Evolutionary conservation across 2,888 invertebrate genomes (phyloP).

Genomic region (Hyles lineata): DNA sequence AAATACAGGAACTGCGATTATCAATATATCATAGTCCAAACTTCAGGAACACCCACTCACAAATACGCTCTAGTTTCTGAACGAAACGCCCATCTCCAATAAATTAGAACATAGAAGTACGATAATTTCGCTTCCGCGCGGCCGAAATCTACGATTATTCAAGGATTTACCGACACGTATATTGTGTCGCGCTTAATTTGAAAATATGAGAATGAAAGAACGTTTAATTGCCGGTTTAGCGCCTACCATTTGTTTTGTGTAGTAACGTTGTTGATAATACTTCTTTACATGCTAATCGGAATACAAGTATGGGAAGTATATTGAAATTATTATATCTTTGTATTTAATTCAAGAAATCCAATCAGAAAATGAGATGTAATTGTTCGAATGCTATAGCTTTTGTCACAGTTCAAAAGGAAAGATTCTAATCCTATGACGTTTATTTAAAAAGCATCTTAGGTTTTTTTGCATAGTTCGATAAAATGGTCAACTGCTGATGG

Average conservation of each 20-base stretch:
- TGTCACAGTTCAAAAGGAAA: too few relatives aligned
- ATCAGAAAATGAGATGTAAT: too few relatives aligned
- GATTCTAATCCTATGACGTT: too few relatives aligned
- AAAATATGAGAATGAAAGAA: constrained; percentile 66
- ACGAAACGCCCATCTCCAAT: constrained; percentile 7
- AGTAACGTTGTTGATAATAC: background rate
- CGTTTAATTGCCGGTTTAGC: constrained; percentile 64
- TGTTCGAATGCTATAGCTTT: too few relatives aligned
- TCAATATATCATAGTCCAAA: background rate
- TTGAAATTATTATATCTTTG: too few relatives aligned
- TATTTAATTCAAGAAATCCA: too few relatives aligned
- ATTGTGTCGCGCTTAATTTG: constrained; percentile 71
- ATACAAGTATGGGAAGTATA: too few relatives aligned
- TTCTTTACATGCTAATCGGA: too few relatives aligned
- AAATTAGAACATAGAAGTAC: constrained; percentile 39
- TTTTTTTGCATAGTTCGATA: too few relatives aligned
- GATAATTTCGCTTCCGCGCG: constrained; percentile 66
- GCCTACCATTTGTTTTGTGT: constrained; percentile 20
- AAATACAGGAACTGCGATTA: too few relatives aligned
- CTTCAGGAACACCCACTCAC: background rate
- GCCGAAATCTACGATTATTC: constrained; percentile 72
- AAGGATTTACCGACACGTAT: constrained; percentile 67
- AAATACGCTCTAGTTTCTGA: background rate
- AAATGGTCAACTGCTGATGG: too few relatives aligned
- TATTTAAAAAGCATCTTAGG: too few relatives aligned